Conservation (phyloP, 2,113 vertebrate species). For the Leucopsar rothschildi region DNA sequence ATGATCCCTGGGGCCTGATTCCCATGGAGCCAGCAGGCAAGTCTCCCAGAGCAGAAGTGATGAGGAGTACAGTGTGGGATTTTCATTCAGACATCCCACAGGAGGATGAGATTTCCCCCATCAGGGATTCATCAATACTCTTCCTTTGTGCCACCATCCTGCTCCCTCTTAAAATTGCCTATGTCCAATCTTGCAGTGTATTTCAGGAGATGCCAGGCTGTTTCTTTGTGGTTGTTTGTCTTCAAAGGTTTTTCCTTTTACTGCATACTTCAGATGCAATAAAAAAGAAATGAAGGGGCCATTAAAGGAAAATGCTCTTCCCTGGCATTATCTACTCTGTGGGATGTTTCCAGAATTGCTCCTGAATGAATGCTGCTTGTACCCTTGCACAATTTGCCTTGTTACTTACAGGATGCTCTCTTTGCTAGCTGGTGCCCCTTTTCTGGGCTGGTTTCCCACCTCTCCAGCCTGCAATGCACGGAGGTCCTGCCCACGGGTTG, state of each 20-base stretch:
- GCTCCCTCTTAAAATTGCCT: background rate
- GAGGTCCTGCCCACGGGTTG: background rate
- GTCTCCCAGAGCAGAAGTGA: background rate
- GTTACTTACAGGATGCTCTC: background rate
- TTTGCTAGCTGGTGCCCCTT: background rate
- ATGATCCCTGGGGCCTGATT: background rate
- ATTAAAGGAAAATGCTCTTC: background rate
- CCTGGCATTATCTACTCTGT: background rate
- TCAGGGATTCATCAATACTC: background rate
- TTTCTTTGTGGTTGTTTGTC: background rate
- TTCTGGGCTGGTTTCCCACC: background rate
- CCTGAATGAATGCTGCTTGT: background rate
- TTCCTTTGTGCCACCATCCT: background rate
- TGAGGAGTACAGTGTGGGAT: background rate
- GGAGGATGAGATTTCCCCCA: background rate
- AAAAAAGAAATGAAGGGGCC: background rate
- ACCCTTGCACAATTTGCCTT: background rate
- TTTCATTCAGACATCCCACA: background rate
- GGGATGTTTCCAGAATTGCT: background rate
- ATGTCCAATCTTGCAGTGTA: background rate
- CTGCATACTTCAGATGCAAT: background rate
- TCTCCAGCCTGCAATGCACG: background rate
- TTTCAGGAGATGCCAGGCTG: background rate
- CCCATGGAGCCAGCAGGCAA: background rate
- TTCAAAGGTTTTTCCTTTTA: background rate